Evolutionary conservation across 2,888 invertebrate species (phyloP).

Genomic region (Willowsia nigromaculata): DNA sequence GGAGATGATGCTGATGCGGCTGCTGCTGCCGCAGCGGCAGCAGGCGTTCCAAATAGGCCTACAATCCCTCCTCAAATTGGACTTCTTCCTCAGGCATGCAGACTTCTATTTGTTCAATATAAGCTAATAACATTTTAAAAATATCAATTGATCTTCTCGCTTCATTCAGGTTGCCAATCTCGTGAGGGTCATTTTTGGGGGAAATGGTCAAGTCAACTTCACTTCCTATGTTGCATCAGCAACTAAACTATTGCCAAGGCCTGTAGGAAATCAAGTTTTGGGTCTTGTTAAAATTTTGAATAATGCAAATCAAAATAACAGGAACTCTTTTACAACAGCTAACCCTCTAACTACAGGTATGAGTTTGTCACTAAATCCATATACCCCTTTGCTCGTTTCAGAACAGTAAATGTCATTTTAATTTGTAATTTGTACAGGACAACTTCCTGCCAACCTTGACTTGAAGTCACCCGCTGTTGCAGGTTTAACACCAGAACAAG

Average conservation of each 20-base stretch:
- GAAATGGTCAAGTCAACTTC: conserved; percentile 75
- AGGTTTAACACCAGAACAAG: conserved; percentile 57
- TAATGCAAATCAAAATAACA: conserved; percentile 62
- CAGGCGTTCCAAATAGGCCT: conserved; percentile 39
- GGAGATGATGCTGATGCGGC: conserved; percentile 63
- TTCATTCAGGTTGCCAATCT: conserved; percentile 76
- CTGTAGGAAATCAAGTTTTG: conserved; percentile 77
- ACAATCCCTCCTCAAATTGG: conserved; percentile 70
- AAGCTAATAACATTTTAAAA: not conserved
- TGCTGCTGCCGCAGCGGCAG: conserved; percentile 40
- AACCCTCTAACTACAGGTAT: conserved; percentile 44
- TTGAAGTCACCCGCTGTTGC: conserved; percentile 49
- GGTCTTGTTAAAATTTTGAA: conserved; percentile 76
- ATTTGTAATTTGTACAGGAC: conserved; percentile 15
- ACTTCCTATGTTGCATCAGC: conserved; percentile 77
- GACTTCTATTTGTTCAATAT: not conserved
- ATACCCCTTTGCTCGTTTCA: not conserved
- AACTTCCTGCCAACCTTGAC: conserved; percentile 25
- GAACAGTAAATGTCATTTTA: too few relatives aligned
- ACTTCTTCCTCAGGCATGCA: conserved; percentile 71
- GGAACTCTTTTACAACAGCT: conserved; percentile 62
- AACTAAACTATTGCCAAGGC: conserved; percentile 73
- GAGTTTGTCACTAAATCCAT: not conserved
- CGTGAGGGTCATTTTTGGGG: conserved; percentile 77
- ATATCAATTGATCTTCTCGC: not conserved